Percentiles rank a stretch among this genome's conserved stretches.
phyloP scores from a whole-genome alignment of 2,797 vertebrate species.

The Austrolebias charrua region DNA sequence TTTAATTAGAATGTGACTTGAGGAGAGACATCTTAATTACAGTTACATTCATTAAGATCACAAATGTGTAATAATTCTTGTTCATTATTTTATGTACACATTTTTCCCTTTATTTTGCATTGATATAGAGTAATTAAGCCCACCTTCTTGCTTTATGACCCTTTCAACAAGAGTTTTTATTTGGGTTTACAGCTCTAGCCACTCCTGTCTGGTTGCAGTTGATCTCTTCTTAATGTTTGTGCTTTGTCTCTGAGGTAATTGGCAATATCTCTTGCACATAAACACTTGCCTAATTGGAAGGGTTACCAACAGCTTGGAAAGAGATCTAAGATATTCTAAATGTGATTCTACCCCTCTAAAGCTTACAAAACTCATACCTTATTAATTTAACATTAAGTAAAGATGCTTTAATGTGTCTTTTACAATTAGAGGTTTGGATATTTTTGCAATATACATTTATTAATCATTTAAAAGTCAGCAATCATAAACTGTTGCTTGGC shows the following conservation, averaged over 20 bases:
- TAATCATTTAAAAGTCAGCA: conserved; percentile 18
- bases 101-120: background rate
- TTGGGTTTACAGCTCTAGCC: conserved; percentile 48
- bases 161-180: conserved; percentile 53
- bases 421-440: too few species aligned
- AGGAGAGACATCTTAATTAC: conserved; percentile 58
- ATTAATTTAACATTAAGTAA: conserved; percentile 40
- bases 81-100: conserved; percentile 46
- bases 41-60: conserved; percentile 66
- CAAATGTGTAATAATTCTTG: conserved; percentile 53
- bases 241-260: conserved; percentile 67
- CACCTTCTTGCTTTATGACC: conserved; percentile 63
- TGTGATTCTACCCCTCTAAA: conserved; percentile 48
- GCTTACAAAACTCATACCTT: conserved; percentile 33
- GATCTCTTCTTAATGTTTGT: conserved; percentile 60
- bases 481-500: conserved; percentile 12
- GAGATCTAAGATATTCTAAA: conserved; percentile 57
- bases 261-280: conserved; percentile 54
- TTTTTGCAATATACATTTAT: conserved; percentile 9
- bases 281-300: conserved; percentile 67
- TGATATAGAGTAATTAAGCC: conserved; percentile 60
- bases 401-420: conserved; percentile 8
- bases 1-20: conserved; percentile 65
- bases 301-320: conserved; percentile 41
- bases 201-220: conserved; percentile 45